These are phyloP conservation scores for Otus sunia DNA, from an alignment of 2,113 vertebrate genomes.

Conservation along the genomic window DNA sequence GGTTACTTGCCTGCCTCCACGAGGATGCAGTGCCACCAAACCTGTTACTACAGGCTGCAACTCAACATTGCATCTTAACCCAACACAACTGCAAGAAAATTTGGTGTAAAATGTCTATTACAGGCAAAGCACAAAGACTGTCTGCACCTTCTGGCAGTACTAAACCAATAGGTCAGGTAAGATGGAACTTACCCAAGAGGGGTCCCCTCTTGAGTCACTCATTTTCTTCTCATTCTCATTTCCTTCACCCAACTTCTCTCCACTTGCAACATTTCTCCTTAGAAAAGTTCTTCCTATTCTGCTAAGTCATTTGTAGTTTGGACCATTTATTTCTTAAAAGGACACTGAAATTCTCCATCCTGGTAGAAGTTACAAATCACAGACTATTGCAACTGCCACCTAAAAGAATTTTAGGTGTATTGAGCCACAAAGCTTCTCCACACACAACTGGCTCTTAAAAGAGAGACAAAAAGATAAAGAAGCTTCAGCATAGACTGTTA, in stretches of 20 bases:
- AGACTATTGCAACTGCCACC: background rate
- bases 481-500: background rate
- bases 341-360: background rate
- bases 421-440: background rate
- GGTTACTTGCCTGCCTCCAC: background rate
- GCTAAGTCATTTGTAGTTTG: background rate
- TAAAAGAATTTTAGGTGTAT: background rate
- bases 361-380: background rate
- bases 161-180: background rate
- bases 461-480: background rate
- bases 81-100: background rate
- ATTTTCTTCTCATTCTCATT: background rate
- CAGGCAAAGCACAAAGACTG: background rate
- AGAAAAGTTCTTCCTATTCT: background rate
- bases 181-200: background rate
- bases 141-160: background rate
- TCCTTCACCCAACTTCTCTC: background rate
- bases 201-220: background rate
- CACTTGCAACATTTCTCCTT: background rate
- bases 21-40: background rate
- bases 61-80: background rate
- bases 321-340: background rate
- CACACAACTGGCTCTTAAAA: background rate
- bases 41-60: background rate
- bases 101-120: background rate